Evolutionary conservation across 2,113 vertebrate species (phyloP).

Genomic region (Rhizomys pruinosus): DNA sequence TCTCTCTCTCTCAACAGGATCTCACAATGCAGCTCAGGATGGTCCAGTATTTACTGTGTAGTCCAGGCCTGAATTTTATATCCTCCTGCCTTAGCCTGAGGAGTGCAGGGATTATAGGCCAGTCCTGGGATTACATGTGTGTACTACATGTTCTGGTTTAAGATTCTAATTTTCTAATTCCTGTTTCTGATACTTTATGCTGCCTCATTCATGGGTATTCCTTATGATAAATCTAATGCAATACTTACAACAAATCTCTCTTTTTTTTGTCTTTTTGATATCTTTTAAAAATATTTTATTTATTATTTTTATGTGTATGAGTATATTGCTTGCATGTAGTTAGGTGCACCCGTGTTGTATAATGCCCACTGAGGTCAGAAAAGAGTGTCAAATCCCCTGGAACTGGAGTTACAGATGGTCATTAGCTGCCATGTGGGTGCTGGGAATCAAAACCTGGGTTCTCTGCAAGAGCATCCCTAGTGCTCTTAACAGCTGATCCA

Average conservation of each 20-base stretch:
- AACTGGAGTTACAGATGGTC: too few species aligned
- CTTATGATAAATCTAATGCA: background rate
- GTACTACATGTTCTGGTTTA: background rate
- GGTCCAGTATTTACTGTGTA: background rate
- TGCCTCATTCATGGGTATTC: background rate
- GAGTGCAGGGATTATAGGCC: background rate
- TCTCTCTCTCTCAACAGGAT: background rate
- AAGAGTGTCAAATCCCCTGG: too few species aligned
- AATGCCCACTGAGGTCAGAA: too few species aligned
- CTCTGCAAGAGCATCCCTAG: too few species aligned
- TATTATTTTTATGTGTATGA: too few species aligned
- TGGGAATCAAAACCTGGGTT: too few species aligned
- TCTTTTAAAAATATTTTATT: too few species aligned
- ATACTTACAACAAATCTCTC: background rate
- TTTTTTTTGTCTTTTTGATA: too few species aligned
- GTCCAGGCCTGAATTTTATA: background rate
- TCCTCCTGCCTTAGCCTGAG: background rate
- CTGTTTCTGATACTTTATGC: background rate
- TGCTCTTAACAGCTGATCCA: too few species aligned
- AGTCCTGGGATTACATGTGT: background rate
- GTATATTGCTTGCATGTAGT: too few species aligned
- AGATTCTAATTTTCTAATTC: background rate
- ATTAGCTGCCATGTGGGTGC: too few species aligned
- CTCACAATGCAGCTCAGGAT: background rate
- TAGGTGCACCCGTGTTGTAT: too few species aligned